These are phyloP conservation scores for Galaxea fascicularis DNA, from an alignment of 92 coral and sea anemone genomes.

Conservation along the genomic window DNA sequence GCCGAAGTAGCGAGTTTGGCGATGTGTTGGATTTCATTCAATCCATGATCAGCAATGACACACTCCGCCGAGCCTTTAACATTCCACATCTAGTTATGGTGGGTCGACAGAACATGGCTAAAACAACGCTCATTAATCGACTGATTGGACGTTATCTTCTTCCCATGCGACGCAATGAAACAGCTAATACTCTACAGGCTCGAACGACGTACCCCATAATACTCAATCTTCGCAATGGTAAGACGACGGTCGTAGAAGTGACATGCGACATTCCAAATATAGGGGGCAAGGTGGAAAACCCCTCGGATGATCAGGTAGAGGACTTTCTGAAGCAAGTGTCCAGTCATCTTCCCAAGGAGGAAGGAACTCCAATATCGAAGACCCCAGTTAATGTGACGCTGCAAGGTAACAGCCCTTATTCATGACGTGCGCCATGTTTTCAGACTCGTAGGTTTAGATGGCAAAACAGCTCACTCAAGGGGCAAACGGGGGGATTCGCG, in stretches of 20 bases:
- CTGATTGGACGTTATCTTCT: constrained; percentile 87
- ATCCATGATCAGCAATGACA: constrained; percentile 67
- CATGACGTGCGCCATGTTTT: too few relatives aligned
- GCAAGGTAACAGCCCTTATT: constrained; percentile 56
- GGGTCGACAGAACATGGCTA: constrained; percentile 92
- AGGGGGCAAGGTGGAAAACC: constrained; percentile 64
- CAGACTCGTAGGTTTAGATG: too few relatives aligned
- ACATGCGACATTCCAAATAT: constrained; percentile 9
- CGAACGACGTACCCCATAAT: constrained; percentile 84
- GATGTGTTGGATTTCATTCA: constrained; percentile 78
- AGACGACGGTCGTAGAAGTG: constrained; percentile 43
- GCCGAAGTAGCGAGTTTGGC: constrained; percentile 74
- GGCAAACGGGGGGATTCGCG: too few relatives aligned
- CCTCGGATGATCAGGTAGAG: constrained; percentile 64
- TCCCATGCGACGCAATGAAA: constrained; percentile 81
- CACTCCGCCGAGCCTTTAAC: constrained; percentile 66
- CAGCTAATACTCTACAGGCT: constrained; percentile 84
- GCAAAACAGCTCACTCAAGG: too few relatives aligned
- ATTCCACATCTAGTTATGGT: constrained; percentile 86
- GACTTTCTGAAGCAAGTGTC: constrained; percentile 61
- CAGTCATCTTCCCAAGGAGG: constrained; percentile 64
- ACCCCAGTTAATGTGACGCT: constrained; percentile 81
- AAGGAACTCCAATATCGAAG: constrained; percentile 74
- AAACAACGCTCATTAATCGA: constrained; percentile 83
- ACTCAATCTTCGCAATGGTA: constrained; percentile 71